A percentile compares a stretch with the other conserved stretches of the same genome.
phyloP scores from a whole-genome alignment of 2,113 vertebrate species.

The Nettapus auritus region DNA sequence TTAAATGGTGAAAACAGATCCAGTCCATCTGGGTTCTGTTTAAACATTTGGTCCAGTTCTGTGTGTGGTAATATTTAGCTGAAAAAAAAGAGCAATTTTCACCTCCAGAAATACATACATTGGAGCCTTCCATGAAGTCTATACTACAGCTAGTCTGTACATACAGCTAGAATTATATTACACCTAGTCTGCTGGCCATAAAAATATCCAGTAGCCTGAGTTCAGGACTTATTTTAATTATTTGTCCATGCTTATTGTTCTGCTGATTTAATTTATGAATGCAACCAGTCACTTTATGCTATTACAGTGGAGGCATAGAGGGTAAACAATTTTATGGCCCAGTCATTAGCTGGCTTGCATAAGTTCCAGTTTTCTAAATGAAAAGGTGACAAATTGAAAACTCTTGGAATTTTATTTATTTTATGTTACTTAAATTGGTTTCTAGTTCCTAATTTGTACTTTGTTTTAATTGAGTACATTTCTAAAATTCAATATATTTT shows the following conservation, averaged over 20 bases:
- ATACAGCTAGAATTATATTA: background rate
- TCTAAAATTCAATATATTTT: background rate
- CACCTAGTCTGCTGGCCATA: background rate
- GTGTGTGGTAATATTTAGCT: background rate
- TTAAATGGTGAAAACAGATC: background rate
- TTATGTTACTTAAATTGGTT: background rate
- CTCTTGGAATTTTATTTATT: constrained; percentile 7
- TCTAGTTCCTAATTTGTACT: constrained; percentile 19
- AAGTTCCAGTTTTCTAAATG: constrained; percentile 31
- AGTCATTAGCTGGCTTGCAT: constrained; percentile 58
- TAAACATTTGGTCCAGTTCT: background rate
- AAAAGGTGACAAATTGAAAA: constrained; percentile 19
- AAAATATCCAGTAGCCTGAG: background rate
- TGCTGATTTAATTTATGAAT: constrained; percentile 60
- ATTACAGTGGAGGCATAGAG: constrained; percentile 35
- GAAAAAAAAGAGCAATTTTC: background rate
- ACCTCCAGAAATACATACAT: background rate
- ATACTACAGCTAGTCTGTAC: background rate
- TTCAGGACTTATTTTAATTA: constrained; percentile 9
- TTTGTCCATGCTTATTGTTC: constrained; percentile 34
- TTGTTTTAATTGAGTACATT: background rate
- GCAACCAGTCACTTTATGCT: constrained; percentile 36
- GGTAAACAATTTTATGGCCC: constrained; percentile 21
- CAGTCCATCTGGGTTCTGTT: background rate
- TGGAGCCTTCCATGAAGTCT: background rate